These are phyloP conservation scores for Gadopsis marmoratus DNA, from an alignment of 2,797 vertebrate genomes.

Conservation along the genomic window DNA sequence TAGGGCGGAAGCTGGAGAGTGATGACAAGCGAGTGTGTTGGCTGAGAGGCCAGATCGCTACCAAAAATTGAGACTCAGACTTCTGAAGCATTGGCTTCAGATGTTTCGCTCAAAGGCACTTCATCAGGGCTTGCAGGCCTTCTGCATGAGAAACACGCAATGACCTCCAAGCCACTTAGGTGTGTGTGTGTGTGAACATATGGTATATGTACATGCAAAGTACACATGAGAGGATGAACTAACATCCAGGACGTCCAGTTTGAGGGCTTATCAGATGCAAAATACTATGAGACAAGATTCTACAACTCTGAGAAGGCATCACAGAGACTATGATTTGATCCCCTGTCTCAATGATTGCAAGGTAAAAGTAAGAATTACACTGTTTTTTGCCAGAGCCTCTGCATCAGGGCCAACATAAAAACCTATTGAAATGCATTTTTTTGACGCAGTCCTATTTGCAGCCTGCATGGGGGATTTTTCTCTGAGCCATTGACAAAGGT, in stretches of 20 bases:
- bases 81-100: too few species aligned
- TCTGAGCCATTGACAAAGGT: neutral
- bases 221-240: neutral
- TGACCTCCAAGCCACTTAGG: conserved; percentile 1
- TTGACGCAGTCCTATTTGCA: neutral
- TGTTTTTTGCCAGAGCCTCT: neutral
- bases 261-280: neutral
- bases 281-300: neutral
- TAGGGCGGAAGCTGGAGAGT: too few species aligned
- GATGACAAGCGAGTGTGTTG: neutral
- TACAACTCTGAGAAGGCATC: neutral
- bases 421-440: neutral
- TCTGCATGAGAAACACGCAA: conserved; percentile 4
- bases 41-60: neutral
- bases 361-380: neutral
- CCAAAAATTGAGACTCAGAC: too few species aligned
- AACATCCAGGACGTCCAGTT: neutral
- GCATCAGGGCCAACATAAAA: neutral
- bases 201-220: conserved; percentile 7
- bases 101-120: neutral
- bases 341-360: neutral
- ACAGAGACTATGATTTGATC: neutral
- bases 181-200: conserved; percentile 15
- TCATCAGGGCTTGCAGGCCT: neutral
- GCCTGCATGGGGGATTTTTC: neutral